Percentiles rank a stretch among this genome's conserved stretches.
Evolutionary conservation across 2,797 vertebrate genomes (phyloP).

Genomic region (Florisuga fusca): DNA sequence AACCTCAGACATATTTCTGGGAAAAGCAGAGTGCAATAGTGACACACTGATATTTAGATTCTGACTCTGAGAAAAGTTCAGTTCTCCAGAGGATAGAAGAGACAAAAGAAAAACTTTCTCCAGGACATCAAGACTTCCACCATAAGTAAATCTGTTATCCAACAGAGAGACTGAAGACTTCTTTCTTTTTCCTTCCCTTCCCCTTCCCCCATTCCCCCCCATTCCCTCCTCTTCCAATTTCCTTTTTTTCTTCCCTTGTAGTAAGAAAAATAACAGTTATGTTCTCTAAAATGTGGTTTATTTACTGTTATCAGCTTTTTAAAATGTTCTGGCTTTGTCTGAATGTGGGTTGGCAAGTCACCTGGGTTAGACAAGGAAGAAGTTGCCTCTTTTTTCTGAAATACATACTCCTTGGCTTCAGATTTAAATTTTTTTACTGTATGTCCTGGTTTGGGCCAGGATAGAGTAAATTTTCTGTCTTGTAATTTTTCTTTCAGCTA

Average conservation of each 20-base stretch:
- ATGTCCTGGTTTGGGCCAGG: no score
- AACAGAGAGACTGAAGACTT: not conserved
- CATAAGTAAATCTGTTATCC: not conserved
- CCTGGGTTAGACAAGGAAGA: not conserved
- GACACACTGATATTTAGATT: not conserved
- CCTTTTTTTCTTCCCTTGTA: not conserved
- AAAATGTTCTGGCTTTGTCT: not conserved
- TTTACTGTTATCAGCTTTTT: not conserved
- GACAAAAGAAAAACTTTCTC: not conserved
- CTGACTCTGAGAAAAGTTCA: not conserved
- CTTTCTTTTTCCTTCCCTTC: no score
- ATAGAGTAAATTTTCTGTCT: no score
- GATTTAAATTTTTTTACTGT: not conserved
- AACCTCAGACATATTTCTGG: not conserved
- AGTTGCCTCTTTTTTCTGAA: not conserved
- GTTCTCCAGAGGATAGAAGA: not conserved
- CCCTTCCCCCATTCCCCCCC: no score
- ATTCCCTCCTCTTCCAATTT: rapidly evolving
- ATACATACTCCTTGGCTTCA: not conserved
- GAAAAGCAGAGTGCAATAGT: not conserved
- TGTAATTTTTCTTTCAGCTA: no score
- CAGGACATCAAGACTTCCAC: not conserved
- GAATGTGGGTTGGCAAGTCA: not conserved
- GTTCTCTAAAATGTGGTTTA: not conserved
- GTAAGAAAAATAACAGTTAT: not conserved